Evolutionary conservation across 2,888 invertebrate species (phyloP).

Genomic region (Tetrapedia diversipes): DNA sequence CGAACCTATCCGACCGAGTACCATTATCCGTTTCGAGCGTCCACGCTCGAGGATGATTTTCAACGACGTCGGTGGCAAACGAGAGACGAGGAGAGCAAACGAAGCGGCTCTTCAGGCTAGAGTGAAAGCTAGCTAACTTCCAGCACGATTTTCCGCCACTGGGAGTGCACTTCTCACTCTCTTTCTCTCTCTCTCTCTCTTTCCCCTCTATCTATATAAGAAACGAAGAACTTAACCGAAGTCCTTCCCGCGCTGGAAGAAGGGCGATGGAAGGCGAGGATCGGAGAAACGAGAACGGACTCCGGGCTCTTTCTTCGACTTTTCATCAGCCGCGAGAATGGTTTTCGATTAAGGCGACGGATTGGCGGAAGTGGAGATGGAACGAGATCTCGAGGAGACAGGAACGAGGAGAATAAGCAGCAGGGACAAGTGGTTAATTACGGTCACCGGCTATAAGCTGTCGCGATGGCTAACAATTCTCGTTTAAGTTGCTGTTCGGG

Average conservation of each 20-base stretch:
- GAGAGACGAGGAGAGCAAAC: constrained; percentile 11
- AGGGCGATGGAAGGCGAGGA: constrained; percentile 11
- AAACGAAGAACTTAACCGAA: constrained; percentile 51
- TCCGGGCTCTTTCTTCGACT: constrained; percentile 67
- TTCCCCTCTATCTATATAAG: constrained; percentile 25
- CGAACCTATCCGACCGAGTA: constrained; percentile 4
- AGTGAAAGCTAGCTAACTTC: constrained; percentile 30
- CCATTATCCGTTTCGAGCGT: constrained; percentile 28
- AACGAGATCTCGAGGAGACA: constrained; percentile 56
- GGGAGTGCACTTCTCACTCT: constrained; percentile 2
- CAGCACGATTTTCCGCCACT: constrained; percentile 22
- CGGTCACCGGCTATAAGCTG: constrained; percentile 67
- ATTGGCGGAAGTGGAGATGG: constrained; percentile 67
- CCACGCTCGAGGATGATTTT: constrained; percentile 10
- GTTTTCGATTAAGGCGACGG: constrained; percentile 72
- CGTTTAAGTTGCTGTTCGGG: constrained; percentile 64
- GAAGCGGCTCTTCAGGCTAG: constrained; percentile 5
- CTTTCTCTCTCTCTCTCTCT: background rate
- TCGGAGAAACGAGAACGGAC: constrained; percentile 49
- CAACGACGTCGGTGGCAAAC: constrained; percentile 16
- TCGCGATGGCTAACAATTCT: constrained; percentile 66
- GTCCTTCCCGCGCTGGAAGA: constrained; percentile 26
- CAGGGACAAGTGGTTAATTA: constrained; percentile 74
- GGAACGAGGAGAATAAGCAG: constrained; percentile 62
- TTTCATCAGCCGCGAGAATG: constrained; percentile 74